Percentiles rank a stretch among this genome's conserved stretches.
Conservation (phyloP, 2,113 vertebrate genomes). For the Engraulis encrasicolus region DNA sequence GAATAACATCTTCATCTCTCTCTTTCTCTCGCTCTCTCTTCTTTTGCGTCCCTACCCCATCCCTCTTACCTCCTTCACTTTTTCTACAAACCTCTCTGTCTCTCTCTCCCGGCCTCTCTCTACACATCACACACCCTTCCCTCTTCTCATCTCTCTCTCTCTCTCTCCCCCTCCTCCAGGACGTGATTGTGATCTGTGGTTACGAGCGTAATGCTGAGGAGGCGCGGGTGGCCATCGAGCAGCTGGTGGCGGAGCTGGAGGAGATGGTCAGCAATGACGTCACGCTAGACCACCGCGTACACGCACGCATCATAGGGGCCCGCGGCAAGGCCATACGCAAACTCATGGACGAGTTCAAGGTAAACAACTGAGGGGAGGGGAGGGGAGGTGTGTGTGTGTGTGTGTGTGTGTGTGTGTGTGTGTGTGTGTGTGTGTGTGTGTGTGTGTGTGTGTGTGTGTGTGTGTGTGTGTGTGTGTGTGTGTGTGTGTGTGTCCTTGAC, state of each 20-base stretch:
- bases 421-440: neutral
- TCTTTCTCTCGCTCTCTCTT: neutral
- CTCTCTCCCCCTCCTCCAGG: constrained; percentile 54
- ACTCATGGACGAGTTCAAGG: constrained; percentile 86
- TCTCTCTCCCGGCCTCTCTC: neutral
- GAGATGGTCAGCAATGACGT: constrained; percentile 83
- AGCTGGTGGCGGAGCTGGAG: constrained; percentile 78
- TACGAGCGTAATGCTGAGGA: constrained; percentile 80
- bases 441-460: neutral
- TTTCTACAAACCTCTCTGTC: no score
- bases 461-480: neutral
- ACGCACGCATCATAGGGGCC: constrained; percentile 82
- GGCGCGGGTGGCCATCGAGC: constrained; percentile 74
- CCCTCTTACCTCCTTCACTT: neutral
- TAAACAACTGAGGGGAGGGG: no score
- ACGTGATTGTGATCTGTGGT: constrained; percentile 79
- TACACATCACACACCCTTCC: neutral
- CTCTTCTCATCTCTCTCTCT: neutral
- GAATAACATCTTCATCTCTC: neutral
- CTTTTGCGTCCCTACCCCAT: neutral
- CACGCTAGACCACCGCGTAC: constrained; percentile 79
- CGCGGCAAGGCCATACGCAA: constrained; percentile 81
- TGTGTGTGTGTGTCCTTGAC: neutral
- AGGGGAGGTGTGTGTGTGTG: no score
- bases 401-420: neutral